Conservation (phyloP, 2,888 invertebrate species). For the Neoscelio sp. region DNA sequence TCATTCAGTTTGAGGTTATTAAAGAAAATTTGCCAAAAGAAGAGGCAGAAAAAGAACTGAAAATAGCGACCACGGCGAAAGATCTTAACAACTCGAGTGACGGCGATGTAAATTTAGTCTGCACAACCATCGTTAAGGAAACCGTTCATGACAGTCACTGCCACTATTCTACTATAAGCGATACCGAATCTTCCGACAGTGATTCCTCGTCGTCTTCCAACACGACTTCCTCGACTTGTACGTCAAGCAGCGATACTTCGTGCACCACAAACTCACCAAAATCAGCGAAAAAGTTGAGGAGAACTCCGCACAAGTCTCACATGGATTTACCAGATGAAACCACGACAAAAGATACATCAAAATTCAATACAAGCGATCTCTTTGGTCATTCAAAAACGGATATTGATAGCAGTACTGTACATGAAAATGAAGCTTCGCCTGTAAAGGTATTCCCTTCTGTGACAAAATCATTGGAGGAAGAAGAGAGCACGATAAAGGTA, state of each 20-base stretch:
- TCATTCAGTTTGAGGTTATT: slow-evolving; percentile 80
- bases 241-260: slow-evolving; percentile 57
- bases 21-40: slow-evolving; percentile 78
- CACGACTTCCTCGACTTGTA: slow-evolving; percentile 67
- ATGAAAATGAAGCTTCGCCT: slow-evolving; percentile 70
- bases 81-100: slow-evolving; percentile 53
- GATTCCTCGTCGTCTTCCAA: slow-evolving; percentile 73
- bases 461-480: slow-evolving; percentile 68
- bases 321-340: slow-evolving; percentile 4
- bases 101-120: slow-evolving; percentile 23
- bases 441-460: slow-evolving; percentile 74
- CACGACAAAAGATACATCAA: slow-evolving; percentile 16
- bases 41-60: slow-evolving; percentile 75
- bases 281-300: slow-evolving; percentile 54
- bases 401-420: background rate
- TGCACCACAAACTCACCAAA: slow-evolving; percentile 53
- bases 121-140: slow-evolving; percentile 42
- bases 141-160: slow-evolving; percentile 30
- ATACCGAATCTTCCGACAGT: slow-evolving; percentile 73
- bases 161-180: slow-evolving; percentile 61
- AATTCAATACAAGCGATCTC: background rate
- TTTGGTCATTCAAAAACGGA: slow-evolving; percentile 8
- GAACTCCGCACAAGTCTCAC: slow-evolving; percentile 26
- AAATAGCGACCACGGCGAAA: slow-evolving; percentile 72
- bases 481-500: slow-evolving; percentile 56